A percentile compares a stretch with the other conserved stretches of the same genome.
Evolutionary conservation across 2,113 vertebrate genomes (phyloP).

Genomic region (Uria lomvia): DNA sequence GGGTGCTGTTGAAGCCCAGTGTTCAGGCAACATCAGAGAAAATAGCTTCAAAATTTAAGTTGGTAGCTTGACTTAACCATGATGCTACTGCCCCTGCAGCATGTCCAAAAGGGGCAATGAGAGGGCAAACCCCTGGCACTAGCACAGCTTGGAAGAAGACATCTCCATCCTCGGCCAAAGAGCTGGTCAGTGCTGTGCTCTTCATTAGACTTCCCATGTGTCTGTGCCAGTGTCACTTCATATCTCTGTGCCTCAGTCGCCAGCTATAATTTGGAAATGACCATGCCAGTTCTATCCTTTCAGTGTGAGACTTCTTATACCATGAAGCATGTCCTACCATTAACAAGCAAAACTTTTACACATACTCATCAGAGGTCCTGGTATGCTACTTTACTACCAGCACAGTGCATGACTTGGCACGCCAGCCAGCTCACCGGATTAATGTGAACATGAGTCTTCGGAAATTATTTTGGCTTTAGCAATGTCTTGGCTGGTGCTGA

Average conservation of each 20-base stretch:
- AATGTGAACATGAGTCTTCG: background rate
- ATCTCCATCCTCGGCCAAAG: background rate
- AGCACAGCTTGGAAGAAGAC: background rate
- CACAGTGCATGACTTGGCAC: background rate
- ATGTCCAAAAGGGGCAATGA: background rate
- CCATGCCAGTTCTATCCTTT: background rate
- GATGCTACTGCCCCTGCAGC: background rate
- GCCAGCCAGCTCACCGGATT: background rate
- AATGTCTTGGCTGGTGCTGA: background rate
- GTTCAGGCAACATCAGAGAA: background rate
- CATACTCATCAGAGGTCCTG: background rate
- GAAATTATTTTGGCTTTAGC: background rate
- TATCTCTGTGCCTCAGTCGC: background rate
- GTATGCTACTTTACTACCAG: background rate
- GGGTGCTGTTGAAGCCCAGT: background rate
- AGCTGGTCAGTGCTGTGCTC: background rate
- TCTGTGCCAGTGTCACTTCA: background rate
- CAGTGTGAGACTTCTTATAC: background rate
- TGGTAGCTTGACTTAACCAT: background rate
- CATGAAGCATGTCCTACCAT: accelerated
- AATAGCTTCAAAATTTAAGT: background rate
- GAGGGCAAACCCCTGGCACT: background rate
- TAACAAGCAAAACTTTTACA: background rate
- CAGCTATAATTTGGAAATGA: background rate
- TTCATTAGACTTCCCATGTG: background rate